Evolutionary conservation across 2,113 vertebrate genomes (phyloP).

Genomic region (Eulacestoma nigropectus): DNA sequence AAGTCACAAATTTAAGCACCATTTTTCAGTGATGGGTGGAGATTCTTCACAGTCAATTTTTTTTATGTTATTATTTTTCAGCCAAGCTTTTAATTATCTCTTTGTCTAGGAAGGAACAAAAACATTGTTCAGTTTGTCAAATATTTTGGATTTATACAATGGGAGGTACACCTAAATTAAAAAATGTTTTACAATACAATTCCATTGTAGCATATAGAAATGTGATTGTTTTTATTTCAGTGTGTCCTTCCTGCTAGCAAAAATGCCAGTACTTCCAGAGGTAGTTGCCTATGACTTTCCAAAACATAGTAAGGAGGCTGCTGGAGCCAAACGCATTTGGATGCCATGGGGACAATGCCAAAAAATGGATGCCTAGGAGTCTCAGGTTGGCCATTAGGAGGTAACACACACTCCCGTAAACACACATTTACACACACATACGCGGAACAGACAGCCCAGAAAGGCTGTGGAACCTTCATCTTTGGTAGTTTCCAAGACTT

Average conservation of each 20-base stretch:
- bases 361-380: not conserved
- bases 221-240: not conserved
- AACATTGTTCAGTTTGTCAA: not conserved
- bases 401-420: not conserved
- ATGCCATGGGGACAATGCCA: not conserved
- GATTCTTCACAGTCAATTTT: not conserved
- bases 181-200: not conserved
- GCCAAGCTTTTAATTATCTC: not conserved
- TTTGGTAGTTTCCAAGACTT: not conserved
- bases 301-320: not conserved
- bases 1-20: not conserved
- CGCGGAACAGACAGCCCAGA: not conserved
- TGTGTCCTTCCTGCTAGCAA: not conserved
- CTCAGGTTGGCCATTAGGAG: not conserved
- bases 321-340: not conserved
- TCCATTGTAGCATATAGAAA: not conserved
- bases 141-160: not conserved
- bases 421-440: not conserved
- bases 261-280: not conserved
- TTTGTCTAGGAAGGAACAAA: not conserved
- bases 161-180: not conserved
- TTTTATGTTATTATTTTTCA: not conserved
- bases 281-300: not conserved
- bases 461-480: not conserved
- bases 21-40: not conserved